A percentile compares a stretch with the other conserved stretches of the same genome.
Conservation (phyloP, 1,140 invertebrate species). For the Solen grandis region DNA sequence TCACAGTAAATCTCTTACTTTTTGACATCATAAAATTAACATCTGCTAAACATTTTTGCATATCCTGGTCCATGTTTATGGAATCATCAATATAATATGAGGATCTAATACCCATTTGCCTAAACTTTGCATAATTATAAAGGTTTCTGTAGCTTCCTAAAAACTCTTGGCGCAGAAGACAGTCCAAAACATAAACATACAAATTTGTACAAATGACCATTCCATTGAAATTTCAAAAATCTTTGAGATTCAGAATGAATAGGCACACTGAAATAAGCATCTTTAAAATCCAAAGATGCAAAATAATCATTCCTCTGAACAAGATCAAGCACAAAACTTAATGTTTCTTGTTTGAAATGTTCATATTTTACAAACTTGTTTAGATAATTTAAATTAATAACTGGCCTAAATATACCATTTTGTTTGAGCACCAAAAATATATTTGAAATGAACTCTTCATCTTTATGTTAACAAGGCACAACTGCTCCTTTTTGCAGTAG, state of each 20-base stretch:
- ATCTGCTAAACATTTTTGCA: too few species aligned
- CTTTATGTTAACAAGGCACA: not conserved
- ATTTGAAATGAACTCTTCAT: conserved; percentile 47
- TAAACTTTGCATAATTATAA: conserved; percentile 44
- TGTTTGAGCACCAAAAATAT: conserved; percentile 47
- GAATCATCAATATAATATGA: conserved; percentile 51
- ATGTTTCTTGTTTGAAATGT: conserved; percentile 52
- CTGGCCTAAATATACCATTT: conserved; percentile 37
- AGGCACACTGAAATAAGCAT: too few species aligned
- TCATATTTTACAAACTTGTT: conserved; percentile 53
- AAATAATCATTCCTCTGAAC: conserved; percentile 45
- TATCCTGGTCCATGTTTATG: too few species aligned
- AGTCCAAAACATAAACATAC: too few species aligned
- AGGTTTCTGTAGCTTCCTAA: conserved; percentile 47
- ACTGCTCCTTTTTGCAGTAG: conserved; percentile 31
- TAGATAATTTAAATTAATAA: conserved; percentile 56
- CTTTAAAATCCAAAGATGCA: conserved; percentile 8
- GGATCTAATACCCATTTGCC: conserved; percentile 18
- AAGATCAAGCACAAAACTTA: conserved; percentile 18
- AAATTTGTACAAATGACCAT: too few species aligned
- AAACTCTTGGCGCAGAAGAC: conserved; percentile 12
- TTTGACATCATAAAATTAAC: too few species aligned
- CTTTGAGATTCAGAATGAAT: conserved; percentile 13
- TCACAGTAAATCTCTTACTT: too few species aligned
- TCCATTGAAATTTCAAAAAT: conserved; percentile 18